Evolutionary conservation across 2,113 vertebrate species (phyloP).

Genomic region (Perca flavescens): DNA sequence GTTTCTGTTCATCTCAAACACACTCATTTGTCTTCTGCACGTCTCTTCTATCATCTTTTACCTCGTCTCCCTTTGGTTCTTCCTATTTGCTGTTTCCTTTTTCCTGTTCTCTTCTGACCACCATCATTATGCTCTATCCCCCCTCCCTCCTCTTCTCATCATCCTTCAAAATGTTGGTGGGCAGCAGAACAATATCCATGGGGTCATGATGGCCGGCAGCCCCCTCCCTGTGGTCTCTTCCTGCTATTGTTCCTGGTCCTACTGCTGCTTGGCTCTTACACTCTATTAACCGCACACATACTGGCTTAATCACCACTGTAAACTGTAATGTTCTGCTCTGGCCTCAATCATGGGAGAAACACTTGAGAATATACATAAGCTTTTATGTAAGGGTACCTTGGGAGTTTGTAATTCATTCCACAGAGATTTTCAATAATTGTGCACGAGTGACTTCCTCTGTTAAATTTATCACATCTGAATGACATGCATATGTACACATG

Average conservation of each 20-base stretch:
- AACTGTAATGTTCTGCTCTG: conserved; percentile 10
- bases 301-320: conserved; percentile 42
- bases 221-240: conserved; percentile 76
- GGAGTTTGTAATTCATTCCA: conserved; percentile 37
- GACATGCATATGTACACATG: conserved; percentile 10
- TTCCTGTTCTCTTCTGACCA: conserved; percentile 45
- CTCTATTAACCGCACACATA: conserved; percentile 65
- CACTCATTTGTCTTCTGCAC: neutral
- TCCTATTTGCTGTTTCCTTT: conserved; percentile 65
- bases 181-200: conserved; percentile 76
- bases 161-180: conserved; percentile 73
- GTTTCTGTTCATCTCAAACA: conserved; percentile 10
- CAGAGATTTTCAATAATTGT: conserved; percentile 13
- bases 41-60: conserved; percentile 35
- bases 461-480: neutral
- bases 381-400: conserved; percentile 16
- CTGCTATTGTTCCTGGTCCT: conserved; percentile 76
- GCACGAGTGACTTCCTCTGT: conserved; percentile 1
- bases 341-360: conserved; percentile 40
- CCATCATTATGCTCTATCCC: conserved; percentile 22
- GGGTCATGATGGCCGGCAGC: conserved; percentile 75
- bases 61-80: conserved; percentile 38
- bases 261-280: conserved; percentile 66
- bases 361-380: conserved; percentile 44
- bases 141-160: conserved; percentile 32